Conservation (phyloP, 2,113 vertebrate genomes). For the Apodemus speciosus region DNA sequence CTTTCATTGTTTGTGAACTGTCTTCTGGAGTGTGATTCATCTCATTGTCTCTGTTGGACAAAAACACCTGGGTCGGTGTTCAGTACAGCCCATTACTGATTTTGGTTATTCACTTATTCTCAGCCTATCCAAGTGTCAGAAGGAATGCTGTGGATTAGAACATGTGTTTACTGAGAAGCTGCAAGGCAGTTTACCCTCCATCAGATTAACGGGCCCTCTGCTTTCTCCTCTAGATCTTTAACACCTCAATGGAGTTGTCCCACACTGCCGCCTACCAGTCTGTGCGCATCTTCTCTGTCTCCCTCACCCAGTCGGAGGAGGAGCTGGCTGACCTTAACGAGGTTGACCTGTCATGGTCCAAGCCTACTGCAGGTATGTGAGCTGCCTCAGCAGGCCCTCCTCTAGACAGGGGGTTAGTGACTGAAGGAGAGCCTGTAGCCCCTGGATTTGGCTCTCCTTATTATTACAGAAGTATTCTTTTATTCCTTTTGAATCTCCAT, state of each 20-base stretch:
- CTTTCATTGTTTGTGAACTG: not conserved
- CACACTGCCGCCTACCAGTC: conserved; percentile 83
- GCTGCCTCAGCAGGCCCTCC: fast-evolving
- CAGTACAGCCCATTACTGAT: not conserved
- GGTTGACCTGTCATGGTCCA: conserved; percentile 88
- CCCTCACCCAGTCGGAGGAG: conserved; percentile 64
- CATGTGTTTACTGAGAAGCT: not conserved
- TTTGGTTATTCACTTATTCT: not conserved
- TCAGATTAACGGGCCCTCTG: not conserved
- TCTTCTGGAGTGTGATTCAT: not conserved
- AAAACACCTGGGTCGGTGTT: not conserved
- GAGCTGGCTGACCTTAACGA: conserved; percentile 88
- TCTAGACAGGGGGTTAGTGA: not conserved
- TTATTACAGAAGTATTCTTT: not conserved
- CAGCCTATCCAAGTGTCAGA: not conserved
- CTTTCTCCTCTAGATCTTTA: conserved; percentile 86
- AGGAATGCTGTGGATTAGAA: not conserved
- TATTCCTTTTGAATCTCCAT: not conserved
- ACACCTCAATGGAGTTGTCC: conserved; percentile 87
- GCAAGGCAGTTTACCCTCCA: not conserved
- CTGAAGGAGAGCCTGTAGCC: not conserved
- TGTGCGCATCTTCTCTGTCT: conserved; percentile 87
- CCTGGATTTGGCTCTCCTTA: not conserved
- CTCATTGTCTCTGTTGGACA: not conserved
- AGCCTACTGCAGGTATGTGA: conserved; percentile 86